A percentile compares a stretch with the other conserved stretches of the same genome.
Evolutionary conservation across 1,140 invertebrate genomes (phyloP).

Genomic region (Carcinoscorpius rotundicauda): DNA sequence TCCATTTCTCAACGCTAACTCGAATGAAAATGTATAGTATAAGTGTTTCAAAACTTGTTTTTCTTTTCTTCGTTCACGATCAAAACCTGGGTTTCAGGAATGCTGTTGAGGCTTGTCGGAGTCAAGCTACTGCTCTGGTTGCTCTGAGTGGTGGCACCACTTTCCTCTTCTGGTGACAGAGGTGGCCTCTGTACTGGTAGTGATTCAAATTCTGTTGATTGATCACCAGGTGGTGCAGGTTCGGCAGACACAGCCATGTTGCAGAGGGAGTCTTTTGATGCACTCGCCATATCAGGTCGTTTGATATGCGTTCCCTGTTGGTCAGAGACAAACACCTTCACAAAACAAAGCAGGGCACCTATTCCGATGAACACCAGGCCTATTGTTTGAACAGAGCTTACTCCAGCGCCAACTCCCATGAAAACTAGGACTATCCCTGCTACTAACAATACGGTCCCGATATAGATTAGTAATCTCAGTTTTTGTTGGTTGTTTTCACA

Average conservation of each 20-base stretch:
- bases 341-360: slow-evolving; percentile 19
- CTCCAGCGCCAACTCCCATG: slow-evolving; percentile 18
- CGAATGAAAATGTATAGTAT: no score
- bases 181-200: not conserved
- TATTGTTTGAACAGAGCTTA: slow-evolving; percentile 17
- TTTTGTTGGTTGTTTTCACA: no score
- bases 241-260: not conserved
- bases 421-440: slow-evolving; percentile 20
- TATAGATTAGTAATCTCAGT: slow-evolving; percentile 13
- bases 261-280: not conserved
- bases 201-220: no score
- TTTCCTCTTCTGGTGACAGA: not conserved
- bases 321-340: slow-evolving; percentile 8
- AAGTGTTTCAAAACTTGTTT: no score
- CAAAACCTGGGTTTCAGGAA: slow-evolving; percentile 22
- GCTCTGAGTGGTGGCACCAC: slow-evolving; percentile 10
- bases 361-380: slow-evolving; percentile 21
- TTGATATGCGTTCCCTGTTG: not conserved
- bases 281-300: not conserved
- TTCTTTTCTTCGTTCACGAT: slow-evolving; percentile 14
- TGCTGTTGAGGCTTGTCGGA: slow-evolving; percentile 22
- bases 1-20: no score
- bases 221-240: not conserved
- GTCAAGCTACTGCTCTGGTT: slow-evolving; percentile 14
- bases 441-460: slow-evolving; percentile 17